phyloP scores from a whole-genome alignment of 2,113 vertebrate genomes.

The Hyaena hyaena region DNA sequence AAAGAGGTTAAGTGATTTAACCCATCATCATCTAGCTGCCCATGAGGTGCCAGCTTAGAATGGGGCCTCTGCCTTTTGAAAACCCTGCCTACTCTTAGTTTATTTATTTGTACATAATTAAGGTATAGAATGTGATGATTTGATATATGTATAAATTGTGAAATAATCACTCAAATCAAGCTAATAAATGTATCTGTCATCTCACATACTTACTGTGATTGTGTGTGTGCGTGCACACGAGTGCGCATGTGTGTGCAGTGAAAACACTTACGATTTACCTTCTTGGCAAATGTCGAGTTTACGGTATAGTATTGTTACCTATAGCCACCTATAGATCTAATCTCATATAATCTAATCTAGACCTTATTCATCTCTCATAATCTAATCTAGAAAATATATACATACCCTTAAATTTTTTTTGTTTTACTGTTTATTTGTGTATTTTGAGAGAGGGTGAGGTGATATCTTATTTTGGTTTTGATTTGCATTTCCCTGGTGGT shows the following conservation, averaged over 20 bases:
- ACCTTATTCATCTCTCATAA: background rate
- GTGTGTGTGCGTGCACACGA: background rate
- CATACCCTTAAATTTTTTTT: too few relatives aligned
- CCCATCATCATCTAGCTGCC: background rate
- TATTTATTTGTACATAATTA: background rate
- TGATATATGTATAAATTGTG: background rate
- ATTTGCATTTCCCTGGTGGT: background rate
- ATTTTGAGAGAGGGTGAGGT: background rate
- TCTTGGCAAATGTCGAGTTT: background rate
- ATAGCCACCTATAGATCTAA: background rate
- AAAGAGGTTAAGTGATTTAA: background rate
- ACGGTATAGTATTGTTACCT: background rate
- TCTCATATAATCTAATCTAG: background rate
- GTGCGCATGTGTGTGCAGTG: background rate
- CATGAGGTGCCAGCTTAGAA: background rate
- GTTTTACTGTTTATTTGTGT: too few relatives aligned
- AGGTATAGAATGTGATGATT: background rate
- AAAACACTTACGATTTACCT: background rate
- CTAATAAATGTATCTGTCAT: background rate
- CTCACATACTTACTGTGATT: background rate
- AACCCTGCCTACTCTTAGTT: background rate
- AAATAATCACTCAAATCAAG: background rate
- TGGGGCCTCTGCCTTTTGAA: background rate
- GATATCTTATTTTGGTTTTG: background rate
- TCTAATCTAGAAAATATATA: background rate